A percentile compares a stretch with the other conserved stretches of the same genome.
phyloP scores from a whole-genome alignment of 2,797 vertebrate genomes.

The Pseudochaenichthys georgianus region DNA sequence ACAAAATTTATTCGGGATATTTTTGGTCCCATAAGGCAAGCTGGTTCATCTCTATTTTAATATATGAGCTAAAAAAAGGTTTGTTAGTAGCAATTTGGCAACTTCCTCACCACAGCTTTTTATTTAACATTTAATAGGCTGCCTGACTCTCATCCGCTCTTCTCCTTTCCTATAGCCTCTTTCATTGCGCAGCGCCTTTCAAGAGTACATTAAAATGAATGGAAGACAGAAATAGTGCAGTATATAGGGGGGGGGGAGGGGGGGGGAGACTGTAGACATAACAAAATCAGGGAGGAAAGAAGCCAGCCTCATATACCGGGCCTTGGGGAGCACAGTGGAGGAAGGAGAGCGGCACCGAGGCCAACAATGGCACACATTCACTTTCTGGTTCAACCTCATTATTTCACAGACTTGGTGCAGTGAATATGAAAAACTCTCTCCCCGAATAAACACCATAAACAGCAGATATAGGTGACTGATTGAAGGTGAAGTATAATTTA shows the following conservation, averaged over 20 bases:
- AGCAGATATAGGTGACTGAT: too few species aligned
- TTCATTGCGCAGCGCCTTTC: constrained; percentile 28
- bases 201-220: constrained; percentile 63
- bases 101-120: constrained; percentile 53
- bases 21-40: constrained; percentile 22
- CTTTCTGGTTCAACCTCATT: constrained; percentile 60
- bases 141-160: background rate
- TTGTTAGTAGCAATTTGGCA: constrained; percentile 28
- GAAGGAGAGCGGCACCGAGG: constrained; percentile 26
- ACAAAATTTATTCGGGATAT: constrained; percentile 45
- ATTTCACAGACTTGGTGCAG: constrained; percentile 12
- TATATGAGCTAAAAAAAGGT: constrained; percentile 20
- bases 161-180: constrained; percentile 9
- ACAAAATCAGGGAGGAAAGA: constrained; percentile 73
- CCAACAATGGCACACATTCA: constrained; percentile 72
- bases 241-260: constrained; percentile 22
- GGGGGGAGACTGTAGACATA: constrained; percentile 71
- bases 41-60: constrained; percentile 45
- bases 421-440: background rate
- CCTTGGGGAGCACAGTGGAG: constrained; percentile 53
- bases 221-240: constrained; percentile 70
- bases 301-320: constrained; percentile 55
- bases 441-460: background rate
- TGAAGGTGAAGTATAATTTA: background rate
- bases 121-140: constrained; percentile 44